phyloP scores from a whole-genome alignment of 2,797 vertebrate genomes.

The Lophotriccus pileatus region DNA sequence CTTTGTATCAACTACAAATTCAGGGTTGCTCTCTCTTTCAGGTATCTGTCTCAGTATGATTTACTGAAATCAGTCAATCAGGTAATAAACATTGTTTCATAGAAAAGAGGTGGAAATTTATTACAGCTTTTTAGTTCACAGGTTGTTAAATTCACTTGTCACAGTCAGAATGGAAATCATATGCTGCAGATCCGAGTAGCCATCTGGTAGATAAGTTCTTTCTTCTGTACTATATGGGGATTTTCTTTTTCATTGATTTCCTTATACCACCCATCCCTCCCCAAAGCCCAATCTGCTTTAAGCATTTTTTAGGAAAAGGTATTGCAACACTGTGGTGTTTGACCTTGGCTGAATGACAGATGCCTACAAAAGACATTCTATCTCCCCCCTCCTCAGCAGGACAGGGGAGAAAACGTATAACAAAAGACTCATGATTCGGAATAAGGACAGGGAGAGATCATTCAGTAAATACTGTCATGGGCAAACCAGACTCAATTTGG shows the following conservation, averaged over 20 bases:
- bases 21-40: background rate
- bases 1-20: background rate
- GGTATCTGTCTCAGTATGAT: background rate
- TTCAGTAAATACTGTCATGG: background rate
- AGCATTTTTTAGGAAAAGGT: background rate
- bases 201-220: background rate
- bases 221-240: background rate
- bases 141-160: background rate
- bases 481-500: background rate
- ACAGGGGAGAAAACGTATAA: too few species aligned
- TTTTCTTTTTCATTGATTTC: background rate
- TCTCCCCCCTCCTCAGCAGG: background rate
- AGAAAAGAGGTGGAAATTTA: background rate
- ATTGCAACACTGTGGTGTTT: background rate
- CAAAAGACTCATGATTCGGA: fast-evolving
- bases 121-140: background rate
- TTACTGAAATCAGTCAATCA: background rate
- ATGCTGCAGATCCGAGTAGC: background rate
- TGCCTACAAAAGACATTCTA: background rate
- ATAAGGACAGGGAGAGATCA: background rate
- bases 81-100: background rate
- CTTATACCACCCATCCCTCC: background rate
- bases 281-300: background rate
- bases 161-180: background rate
- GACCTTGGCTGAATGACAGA: background rate